Percentiles rank a stretch among this genome's conserved stretches.
These are phyloP conservation scores for Sphaerodactylus townsendi DNA, from an alignment of 2,113 vertebrate genomes.

Conservation along the genomic window DNA sequence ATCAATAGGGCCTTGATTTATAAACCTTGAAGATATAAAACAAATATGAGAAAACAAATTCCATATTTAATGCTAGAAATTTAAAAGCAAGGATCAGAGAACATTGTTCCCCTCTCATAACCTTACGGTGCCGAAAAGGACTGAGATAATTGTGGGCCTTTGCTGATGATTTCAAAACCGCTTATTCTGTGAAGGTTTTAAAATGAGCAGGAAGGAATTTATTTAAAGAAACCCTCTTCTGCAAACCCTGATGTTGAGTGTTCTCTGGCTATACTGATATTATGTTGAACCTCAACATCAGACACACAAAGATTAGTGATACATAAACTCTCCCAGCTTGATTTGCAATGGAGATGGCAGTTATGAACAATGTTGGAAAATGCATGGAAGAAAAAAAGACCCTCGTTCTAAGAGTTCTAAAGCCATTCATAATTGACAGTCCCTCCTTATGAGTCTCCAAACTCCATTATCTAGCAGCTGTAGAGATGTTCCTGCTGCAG, in stretches of 20 bases:
- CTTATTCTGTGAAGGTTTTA: not conserved
- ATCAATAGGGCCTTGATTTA: not conserved
- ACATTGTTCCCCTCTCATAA: not conserved
- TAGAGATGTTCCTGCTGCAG: too few relatives aligned
- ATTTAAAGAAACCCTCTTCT: too few relatives aligned
- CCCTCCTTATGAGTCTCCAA: too few relatives aligned
- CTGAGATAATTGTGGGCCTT: slow-evolving; percentile 45
- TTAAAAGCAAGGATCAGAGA: not conserved
- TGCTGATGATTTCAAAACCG: slow-evolving; percentile 34
- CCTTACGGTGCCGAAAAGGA: slow-evolving; percentile 44
- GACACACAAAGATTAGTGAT: not conserved
- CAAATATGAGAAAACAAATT: not conserved
- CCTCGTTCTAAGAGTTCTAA: too few relatives aligned
- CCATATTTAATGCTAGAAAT: slow-evolving; percentile 29
- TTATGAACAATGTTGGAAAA: too few relatives aligned
- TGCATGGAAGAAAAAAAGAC: too few relatives aligned
- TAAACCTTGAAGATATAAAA: not conserved
- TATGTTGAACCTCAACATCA: not conserved
- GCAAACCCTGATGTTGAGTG: not conserved
- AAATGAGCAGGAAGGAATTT: not conserved
- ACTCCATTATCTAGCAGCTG: too few relatives aligned
- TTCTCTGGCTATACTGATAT: not conserved
- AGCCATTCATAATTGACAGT: too few relatives aligned
- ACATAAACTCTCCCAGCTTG: too few relatives aligned
- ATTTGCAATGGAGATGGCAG: too few relatives aligned